These are phyloP conservation scores for Pterostichus madidus DNA, from an alignment of 2,888 invertebrate genomes.

Conservation along the genomic window DNA sequence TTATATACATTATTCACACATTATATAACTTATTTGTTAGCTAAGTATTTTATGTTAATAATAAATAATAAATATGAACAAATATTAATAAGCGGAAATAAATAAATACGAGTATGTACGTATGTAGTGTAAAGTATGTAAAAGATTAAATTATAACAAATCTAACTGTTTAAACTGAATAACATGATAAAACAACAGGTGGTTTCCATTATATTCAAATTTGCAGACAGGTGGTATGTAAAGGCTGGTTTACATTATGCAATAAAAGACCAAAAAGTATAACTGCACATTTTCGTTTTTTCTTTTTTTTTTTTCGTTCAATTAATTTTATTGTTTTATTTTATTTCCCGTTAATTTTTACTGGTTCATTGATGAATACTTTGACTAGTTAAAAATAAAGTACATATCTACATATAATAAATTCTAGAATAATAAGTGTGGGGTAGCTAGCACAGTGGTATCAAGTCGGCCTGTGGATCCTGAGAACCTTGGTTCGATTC, in stretches of 20 bases:
- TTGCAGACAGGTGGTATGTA: constrained; percentile 57
- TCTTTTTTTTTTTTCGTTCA: constrained; percentile 23
- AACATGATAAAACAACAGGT: constrained; percentile 63
- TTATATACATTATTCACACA: background rate
- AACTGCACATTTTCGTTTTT: constrained; percentile 41
- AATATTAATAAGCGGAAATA: background rate
- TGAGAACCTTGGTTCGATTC: too few species aligned
- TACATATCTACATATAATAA: background rate
- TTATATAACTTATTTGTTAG: background rate
- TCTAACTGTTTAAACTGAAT: constrained; percentile 60
- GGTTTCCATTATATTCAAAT: constrained; percentile 63
- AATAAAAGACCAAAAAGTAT: constrained; percentile 31
- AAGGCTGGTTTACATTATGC: constrained; percentile 55
- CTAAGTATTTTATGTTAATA: background rate
- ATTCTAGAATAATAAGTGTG: background rate
- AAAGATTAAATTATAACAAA: constrained; percentile 54
- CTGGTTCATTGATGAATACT: background rate
- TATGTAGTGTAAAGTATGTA: constrained; percentile 30
- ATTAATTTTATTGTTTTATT: constrained; percentile 29
- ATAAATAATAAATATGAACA: background rate
- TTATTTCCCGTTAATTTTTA: constrained; percentile 23
- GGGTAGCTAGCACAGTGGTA: too few species aligned
- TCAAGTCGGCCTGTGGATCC: too few species aligned
- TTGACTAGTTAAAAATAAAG: background rate
- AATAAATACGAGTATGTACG: background rate